Conservation (phyloP, 2,113 vertebrate genomes). For the Cygnus atratus region DNA sequence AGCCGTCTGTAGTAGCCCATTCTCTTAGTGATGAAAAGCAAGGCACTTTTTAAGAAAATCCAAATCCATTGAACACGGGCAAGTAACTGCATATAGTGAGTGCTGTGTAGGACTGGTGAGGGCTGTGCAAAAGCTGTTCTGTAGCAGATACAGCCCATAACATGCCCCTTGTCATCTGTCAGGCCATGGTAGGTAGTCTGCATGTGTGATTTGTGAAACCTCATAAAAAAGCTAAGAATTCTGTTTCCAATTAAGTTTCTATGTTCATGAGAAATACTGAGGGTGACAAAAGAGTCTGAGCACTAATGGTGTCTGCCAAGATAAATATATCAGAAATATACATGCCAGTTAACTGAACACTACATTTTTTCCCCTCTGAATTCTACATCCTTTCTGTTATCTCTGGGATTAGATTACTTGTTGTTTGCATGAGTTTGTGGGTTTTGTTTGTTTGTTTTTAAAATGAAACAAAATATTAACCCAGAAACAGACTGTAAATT, state of each 20-base stretch:
- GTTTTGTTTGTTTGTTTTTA: background rate
- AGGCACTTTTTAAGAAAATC: background rate
- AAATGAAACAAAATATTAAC: background rate
- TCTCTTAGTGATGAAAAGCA: background rate
- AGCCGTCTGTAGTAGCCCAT: background rate
- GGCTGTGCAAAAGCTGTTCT: background rate
- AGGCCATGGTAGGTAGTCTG: background rate
- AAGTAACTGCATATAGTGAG: background rate
- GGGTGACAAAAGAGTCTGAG: background rate
- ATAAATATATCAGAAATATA: background rate
- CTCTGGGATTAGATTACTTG: background rate
- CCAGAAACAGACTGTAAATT: background rate
- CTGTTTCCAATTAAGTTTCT: background rate
- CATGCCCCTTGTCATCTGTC: rapidly evolving
- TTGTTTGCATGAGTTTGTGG: background rate
- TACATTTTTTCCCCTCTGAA: background rate
- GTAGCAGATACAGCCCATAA: background rate
- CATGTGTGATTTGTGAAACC: background rate
- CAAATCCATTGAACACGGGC: background rate
- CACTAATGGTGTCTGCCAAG: background rate
- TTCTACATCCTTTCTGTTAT: background rate
- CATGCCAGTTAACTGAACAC: background rate
- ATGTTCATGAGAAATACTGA: background rate
- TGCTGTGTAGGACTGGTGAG: background rate
- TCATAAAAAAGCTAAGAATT: background rate